Conservation (phyloP, 2,888 invertebrate species). For the Acholoe squamosa region DNA sequence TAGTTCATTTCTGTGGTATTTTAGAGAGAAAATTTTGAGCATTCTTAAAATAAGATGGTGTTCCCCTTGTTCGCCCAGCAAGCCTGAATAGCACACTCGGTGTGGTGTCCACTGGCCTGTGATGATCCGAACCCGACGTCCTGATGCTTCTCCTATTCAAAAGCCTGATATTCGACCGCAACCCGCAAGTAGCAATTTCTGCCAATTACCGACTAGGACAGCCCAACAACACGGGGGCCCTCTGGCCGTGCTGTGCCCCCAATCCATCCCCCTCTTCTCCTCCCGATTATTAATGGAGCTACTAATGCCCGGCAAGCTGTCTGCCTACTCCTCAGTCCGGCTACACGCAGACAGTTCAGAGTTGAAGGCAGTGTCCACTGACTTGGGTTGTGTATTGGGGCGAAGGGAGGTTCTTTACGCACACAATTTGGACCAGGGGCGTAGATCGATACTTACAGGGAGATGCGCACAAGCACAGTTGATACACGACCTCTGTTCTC, state of each 20-base stretch:
- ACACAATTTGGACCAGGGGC: no score
- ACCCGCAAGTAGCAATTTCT: slow-evolving; percentile 62
- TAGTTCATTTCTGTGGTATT: neutral
- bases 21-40: neutral
- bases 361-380: no score
- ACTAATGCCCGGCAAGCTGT: slow-evolving; percentile 12
- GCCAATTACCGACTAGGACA: slow-evolving; percentile 47
- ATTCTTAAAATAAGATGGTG: no score
- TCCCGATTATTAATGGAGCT: neutral
- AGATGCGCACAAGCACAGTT: no score
- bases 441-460: no score
- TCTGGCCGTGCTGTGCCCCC: neutral
- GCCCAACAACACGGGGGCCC: neutral
- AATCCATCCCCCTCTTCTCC: neutral
- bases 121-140: slow-evolving; percentile 25
- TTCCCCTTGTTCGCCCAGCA: neutral
- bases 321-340: neutral
- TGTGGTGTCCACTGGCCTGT: slow-evolving; percentile 8
- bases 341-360: neutral
- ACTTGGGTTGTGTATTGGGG: no score
- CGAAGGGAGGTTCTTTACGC: no score
- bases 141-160: slow-evolving; percentile 35
- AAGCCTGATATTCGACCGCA: slow-evolving; percentile 60
- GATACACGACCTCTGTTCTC: no score
- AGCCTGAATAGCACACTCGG: slow-evolving; percentile 7